Evolutionary conservation across 2,113 vertebrate species (phyloP), one percentile per base, ranked within the genome.

Genomic region (Mixornis gularis): DNA sequence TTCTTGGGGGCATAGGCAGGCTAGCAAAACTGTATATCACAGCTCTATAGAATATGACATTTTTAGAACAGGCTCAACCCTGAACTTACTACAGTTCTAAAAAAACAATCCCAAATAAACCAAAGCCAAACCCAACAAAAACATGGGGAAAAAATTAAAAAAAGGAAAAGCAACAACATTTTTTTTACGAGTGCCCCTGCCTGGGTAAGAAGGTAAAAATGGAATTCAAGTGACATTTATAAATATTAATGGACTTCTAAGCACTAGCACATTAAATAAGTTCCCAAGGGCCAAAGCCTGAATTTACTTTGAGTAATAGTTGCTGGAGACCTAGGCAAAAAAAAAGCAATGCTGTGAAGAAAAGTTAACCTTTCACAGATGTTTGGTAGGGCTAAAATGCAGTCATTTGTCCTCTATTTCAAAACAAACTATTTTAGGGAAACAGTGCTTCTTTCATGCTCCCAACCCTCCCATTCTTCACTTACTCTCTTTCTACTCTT

Each of bases 41-140:
- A 76, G 53, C 55, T 92, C 29, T 90, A 91, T 27, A 72, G 38
- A 79, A 48, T 19, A 76, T 66, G 94, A 96, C 95, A 87, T 92
- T 94, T 94, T 85, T 81, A 93, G 94, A 92, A 84, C 80, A 94
- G 43, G 27, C 66, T 94, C 46, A 91, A 89, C 30, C 15, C 58
- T 69, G 29, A 83, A 68, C 18, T 92, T 94, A 71, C 4, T 59
- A 29, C 15, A 56, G n/a, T 48, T 74, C 14, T 60, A 10, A 22
- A 48, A 55, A 64, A 63, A 21, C 20, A 38, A 55, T 11, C 56
- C 56, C 56, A 25, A 16, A 32, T 7, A 63, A 79, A 9, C 3
- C 15, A 7, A 68, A 62, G 13, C 18, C 3, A 16, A 60, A 53
- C 5, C 18, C 2, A 59, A 66, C 62, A 51, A 59, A 79, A 30